A percentile compares a stretch with the other conserved stretches of the same genome.
phyloP scores from a whole-genome alignment of 2,888 invertebrate genomes.

The Chouioia cunea region DNA sequence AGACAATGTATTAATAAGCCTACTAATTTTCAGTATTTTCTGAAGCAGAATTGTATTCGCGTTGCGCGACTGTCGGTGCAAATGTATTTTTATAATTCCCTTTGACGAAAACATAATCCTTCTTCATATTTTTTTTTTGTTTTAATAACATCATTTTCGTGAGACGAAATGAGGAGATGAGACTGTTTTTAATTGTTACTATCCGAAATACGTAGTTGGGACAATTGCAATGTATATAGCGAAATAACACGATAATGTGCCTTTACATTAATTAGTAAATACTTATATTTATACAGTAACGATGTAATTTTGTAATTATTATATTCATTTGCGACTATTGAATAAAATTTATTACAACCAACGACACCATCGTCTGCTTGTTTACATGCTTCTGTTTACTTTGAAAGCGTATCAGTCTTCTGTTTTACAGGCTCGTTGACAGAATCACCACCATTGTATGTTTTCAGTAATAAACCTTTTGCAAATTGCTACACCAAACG shows the following conservation, averaged over 20 bases:
- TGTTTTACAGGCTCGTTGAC: too few species aligned
- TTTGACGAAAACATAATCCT: conserved; percentile 17
- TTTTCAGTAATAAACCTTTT: too few species aligned
- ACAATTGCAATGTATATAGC: conserved; percentile 57
- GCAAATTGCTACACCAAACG: background rate
- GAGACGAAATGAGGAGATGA: background rate
- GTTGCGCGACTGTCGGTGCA: conserved; percentile 25
- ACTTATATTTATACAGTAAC: conserved; percentile 57
- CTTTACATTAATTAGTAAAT: conserved; percentile 53
- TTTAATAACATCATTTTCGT: conserved; percentile 25
- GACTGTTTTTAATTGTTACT: conserved; percentile 32
- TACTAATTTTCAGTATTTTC: conserved; percentile 42
- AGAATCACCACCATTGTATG: too few species aligned
- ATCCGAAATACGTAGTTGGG: conserved; percentile 37
- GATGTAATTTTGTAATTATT: conserved; percentile 63
- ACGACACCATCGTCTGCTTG: background rate
- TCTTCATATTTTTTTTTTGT: conserved; percentile 19
- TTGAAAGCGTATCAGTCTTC: too few species aligned
- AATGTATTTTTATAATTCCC: conserved; percentile 29
- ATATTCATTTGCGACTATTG: conserved; percentile 38
- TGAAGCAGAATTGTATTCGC: conserved; percentile 32
- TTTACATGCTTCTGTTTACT: background rate
- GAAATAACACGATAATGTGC: conserved; percentile 54
- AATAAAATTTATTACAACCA: conserved; percentile 41
- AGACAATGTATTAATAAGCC: conserved; percentile 34